Evolutionary conservation across 2,888 invertebrate species (phyloP), one percentile per base, ranked within the genome.

Genomic region (Ashinkailepas kermadecensis): DNA sequence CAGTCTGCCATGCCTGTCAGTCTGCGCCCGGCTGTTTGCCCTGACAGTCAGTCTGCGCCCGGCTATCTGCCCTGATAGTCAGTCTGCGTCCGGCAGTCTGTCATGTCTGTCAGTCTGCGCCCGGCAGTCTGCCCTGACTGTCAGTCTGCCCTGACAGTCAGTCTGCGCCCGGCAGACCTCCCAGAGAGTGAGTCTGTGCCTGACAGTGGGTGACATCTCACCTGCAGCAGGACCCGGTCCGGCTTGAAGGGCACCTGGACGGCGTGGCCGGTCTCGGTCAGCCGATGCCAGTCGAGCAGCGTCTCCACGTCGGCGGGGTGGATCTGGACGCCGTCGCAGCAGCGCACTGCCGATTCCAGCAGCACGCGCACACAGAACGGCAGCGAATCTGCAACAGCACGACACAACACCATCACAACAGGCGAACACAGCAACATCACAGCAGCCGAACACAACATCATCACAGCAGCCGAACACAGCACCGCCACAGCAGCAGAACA

Each of bases 391-490:
- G 74, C 18, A 21, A 54, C 74, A 18, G 74, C 25, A 7, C 10
- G 8, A 13, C 9, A 67, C 67, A 91, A 91, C 39, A 89, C 92
- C 86, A 91, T 90, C 86, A 93, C 93, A 86, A 93, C 94, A 86
- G 91, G 94, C 81, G 93, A 94, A 88, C 89, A 96, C 59, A 83
- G 81, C 80, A 2, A 0, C 12, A 6, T 23, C 23, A 54, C 8
- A 21, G 18, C 74, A 18, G 54, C 25, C 23, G 25, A n/a, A 13
- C 9, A 67, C 65, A 91, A 91, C 39, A 89, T 92, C 86, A 91
- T 90, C 86, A 93, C 93, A 86, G 93, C 94, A 86, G 91, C 94
- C 81, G 93, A 94, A 88, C 89, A 95, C 86, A 93, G 94, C 87
- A 93, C 93, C 86, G 93, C 95, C 84, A 92, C 94, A 83, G 94